Evolutionary conservation across 2,113 vertebrate genomes (phyloP).

Genomic region (Boulengeromyrus knoepffleri): DNA sequence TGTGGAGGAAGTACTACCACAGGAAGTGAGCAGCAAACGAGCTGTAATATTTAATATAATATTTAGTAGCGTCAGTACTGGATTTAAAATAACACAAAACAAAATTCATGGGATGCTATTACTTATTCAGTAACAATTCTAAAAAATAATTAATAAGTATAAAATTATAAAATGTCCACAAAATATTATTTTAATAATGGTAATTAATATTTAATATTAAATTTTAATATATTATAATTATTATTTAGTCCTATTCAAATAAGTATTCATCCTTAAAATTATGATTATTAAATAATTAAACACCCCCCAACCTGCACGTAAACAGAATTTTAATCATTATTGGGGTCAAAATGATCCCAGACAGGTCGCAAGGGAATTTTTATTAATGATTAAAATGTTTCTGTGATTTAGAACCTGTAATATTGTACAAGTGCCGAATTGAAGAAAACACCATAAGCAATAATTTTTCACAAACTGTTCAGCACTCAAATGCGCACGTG

Average conservation of each 20-base stretch:
- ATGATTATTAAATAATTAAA: not conserved
- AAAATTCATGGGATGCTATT: not conserved
- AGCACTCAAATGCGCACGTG: not conserved
- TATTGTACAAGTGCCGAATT: not conserved
- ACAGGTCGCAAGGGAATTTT: not conserved
- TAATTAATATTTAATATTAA: too few relatives aligned
- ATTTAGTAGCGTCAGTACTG: not conserved
- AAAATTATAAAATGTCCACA: too few relatives aligned
- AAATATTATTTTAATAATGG: too few relatives aligned
- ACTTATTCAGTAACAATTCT: not conserved
- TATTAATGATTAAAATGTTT: not conserved
- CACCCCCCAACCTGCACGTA: not conserved
- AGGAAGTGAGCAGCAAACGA: not conserved
- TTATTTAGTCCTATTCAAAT: not conserved
- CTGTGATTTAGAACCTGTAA: not conserved
- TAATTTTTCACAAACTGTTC: not conserved
- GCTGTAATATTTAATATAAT: not conserved
- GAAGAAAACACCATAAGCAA: not conserved
- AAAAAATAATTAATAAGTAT: not conserved
- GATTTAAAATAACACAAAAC: not conserved
- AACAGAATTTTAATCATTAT: not conserved
- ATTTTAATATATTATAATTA: not conserved
- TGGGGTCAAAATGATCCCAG: not conserved
- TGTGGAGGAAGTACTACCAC: not conserved
- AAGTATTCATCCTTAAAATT: not conserved